Evolutionary conservation across 2,888 invertebrate species (phyloP).

Genomic region (Ryuthela nishihirai): DNA sequence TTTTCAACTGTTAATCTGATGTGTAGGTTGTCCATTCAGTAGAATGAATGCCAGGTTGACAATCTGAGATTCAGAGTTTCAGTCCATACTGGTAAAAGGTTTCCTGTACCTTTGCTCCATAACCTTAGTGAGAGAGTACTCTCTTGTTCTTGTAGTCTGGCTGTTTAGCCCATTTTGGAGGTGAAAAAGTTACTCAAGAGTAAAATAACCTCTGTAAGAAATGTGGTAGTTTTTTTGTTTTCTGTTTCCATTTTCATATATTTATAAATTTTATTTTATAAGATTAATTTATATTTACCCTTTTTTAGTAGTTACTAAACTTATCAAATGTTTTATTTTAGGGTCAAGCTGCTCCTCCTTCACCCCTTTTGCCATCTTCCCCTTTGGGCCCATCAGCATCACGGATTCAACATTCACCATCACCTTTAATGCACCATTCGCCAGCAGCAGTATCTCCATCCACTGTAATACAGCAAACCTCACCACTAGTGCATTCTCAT

Average conservation of each 20-base stretch:
- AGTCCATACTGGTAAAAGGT: too few relatives aligned
- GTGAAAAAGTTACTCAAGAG: not conserved
- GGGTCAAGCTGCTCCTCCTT: conserved; percentile 44
- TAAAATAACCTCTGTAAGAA: too few relatives aligned
- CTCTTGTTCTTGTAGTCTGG: too few relatives aligned
- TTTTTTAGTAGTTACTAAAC: not conserved
- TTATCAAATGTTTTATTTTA: conserved; percentile 5
- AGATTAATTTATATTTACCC: not conserved
- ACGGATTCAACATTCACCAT: conserved; percentile 51
- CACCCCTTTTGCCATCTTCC: conserved; percentile 43
- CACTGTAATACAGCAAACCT: conserved; percentile 50
- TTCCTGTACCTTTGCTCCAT: too few relatives aligned
- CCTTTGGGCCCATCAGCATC: conserved; percentile 42
- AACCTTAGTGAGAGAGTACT: too few relatives aligned
- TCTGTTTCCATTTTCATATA: not conserved
- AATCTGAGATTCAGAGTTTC: too few relatives aligned
- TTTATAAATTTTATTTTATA: not conserved
- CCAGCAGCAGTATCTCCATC: conserved; percentile 54
- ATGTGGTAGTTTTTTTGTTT: too few relatives aligned
- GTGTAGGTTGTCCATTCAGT: too few relatives aligned
- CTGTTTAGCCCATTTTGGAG: too few relatives aligned
- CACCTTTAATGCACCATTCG: conserved; percentile 52
- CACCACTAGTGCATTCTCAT: conserved; percentile 3
- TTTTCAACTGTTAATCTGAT: too few relatives aligned
- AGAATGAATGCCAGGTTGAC: too few relatives aligned